Base-by-base conservation (phyloP, 2,888 invertebrate genomes). In the Belgica antarctica region DNA sequence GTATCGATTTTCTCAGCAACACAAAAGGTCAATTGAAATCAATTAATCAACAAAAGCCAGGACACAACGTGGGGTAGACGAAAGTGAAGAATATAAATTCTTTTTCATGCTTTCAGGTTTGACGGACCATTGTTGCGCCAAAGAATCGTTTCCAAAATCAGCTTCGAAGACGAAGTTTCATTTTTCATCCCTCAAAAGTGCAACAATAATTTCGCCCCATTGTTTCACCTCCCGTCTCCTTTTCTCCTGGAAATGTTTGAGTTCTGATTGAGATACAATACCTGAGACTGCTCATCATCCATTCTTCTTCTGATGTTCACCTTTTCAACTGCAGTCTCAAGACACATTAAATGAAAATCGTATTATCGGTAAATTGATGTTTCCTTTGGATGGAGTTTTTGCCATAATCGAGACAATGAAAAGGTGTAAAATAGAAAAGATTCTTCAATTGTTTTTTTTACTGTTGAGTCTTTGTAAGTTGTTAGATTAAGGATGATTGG, bases 1-100 rank as follows among this genome's bases (percentile, higher is more conserved):
- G 59, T 24, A 22, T 52, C 7, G 22, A 52, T 52, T 52, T 22
- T 52, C 52, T n/a, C 10, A 41, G 41, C 10, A 25, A 25, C 27
- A 65, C 46, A 65, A 65, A 41, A 65, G 63, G 46, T 65, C 63
- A 65, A 65, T 25, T 22, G 17, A 22, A 65, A 65, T 65, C 63
- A 65, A 65, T 65, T 65, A 65, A 65, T 65, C 63, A 65, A 65
- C 63, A 62, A 62, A 62, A 62, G 36, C 24, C 17, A 65, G 63
- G 63, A 65, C 63, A 65, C 63, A 65, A 25, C 25, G n/a, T 10
- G 24, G 17, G 36, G 19, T 62, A 36, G 27, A 62, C n/a, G 25
- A 62, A 62, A 12, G 31, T 62, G 31, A 31, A 28, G 34, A 62
- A 36, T 36, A 8, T 22, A 36, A 28, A 28, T 36, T 41, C 27